A percentile compares a stretch with the other conserved stretches of the same genome.
Conservation (phyloP, 64 coral and sea anemone genomes). For the Pocillopora verrucosa region DNA sequence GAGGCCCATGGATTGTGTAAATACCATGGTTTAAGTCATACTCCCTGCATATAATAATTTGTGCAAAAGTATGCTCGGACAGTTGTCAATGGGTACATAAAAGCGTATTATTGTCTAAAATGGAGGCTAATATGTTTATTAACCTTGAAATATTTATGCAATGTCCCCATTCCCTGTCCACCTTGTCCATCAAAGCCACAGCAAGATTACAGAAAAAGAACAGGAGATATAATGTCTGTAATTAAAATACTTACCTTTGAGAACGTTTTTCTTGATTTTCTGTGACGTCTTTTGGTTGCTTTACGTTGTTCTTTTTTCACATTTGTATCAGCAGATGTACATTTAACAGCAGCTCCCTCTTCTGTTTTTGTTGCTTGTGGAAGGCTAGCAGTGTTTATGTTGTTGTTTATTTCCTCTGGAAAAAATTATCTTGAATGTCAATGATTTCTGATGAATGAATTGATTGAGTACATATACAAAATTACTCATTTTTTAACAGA, state of each 20-base stretch:
- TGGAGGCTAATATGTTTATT: no score
- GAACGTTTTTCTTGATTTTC: background rate
- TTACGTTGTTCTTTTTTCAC: background rate
- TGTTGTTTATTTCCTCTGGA: constrained; percentile 15
- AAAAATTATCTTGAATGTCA: background rate
- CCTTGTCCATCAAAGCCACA: no score
- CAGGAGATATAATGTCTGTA: background rate
- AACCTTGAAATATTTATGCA: no score
- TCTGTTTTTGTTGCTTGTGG: background rate
- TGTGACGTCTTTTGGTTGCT: background rate
- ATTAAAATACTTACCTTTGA: background rate
- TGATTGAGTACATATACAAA: background rate
- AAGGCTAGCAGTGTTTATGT: background rate
- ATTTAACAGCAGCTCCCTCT: background rate
- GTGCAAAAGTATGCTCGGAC: no score
- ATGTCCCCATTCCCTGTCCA: no score
- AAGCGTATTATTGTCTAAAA: no score
- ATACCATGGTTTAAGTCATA: no score
- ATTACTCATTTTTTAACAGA: no score
- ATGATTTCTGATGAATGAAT: background rate
- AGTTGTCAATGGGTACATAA: no score
- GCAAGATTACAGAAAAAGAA: no score
- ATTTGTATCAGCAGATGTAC: background rate
- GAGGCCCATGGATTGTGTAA: no score
- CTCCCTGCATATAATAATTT: no score